These are phyloP conservation scores for Horisme vitalbata DNA, from an alignment of 2,888 invertebrate species.

Conservation along the genomic window DNA sequence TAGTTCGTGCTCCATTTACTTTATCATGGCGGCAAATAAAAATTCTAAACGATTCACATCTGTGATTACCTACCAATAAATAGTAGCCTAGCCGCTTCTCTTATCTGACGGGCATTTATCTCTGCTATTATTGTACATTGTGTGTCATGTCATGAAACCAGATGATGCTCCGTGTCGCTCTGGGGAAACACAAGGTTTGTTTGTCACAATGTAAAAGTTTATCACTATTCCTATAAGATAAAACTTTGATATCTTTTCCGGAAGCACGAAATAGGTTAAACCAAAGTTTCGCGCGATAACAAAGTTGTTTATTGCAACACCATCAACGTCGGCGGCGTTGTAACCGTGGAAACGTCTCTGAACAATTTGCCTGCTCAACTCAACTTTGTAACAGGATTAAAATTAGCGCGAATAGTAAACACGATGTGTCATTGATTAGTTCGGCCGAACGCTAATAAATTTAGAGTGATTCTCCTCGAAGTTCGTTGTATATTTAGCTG, in stretches of 20 bases:
- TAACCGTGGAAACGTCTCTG: background rate
- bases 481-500: slow-evolving; percentile 17
- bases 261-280: slow-evolving; percentile 29
- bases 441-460: slow-evolving; percentile 12
- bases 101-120: slow-evolving; percentile 19
- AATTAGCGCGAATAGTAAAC: slow-evolving; percentile 7
- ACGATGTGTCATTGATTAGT: slow-evolving; percentile 24
- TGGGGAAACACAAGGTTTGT: slow-evolving; percentile 30
- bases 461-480: slow-evolving; percentile 14
- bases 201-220: slow-evolving; percentile 14
- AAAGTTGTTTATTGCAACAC: slow-evolving; percentile 23
- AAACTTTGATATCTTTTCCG: slow-evolving; percentile 20
- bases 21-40: slow-evolving; percentile 71
- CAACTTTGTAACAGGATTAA: slow-evolving; percentile 4
- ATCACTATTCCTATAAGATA: background rate
- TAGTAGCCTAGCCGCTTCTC: slow-evolving; percentile 24
- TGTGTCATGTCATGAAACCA: slow-evolving; percentile 24
- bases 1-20: slow-evolving; percentile 76
- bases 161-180: slow-evolving; percentile 12
- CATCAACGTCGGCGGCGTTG: background rate
- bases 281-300: slow-evolving; percentile 5
- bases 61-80: slow-evolving; percentile 51
- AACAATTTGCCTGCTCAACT: background rate
- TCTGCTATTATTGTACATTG: slow-evolving; percentile 24
- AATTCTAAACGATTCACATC: slow-evolving; percentile 59